Evolutionary conservation across 1,140 invertebrate genomes (phyloP), one percentile per base, ranked within the genome.

Genomic region (Cyclargus thomasi): DNA sequence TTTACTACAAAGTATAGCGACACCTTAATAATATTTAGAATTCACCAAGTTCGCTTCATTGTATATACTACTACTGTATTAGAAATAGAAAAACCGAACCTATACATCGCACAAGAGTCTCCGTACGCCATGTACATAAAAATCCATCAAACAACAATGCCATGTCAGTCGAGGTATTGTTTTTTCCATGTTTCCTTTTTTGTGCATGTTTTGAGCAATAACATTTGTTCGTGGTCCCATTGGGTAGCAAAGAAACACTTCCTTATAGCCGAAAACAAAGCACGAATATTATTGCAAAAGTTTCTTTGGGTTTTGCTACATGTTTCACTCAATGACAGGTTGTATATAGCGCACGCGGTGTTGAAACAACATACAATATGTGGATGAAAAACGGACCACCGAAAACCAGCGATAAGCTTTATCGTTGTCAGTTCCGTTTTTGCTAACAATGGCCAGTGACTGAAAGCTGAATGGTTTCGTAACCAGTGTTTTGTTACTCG

Each of bases 381-480:
- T 59, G 55, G 55, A 59, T 59, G 55, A 59, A 59, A 20, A 59
- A 59, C 55, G 55, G 18, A 59, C 55, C 20, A 18, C 55, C 55
- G 55, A 59, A 59, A 59, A 59, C 55, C 17, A 57, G 3, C 55
- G 55, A 59, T 59, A 59, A 59, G 55, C 55, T 59, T 59, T 59
- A 59, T 59, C 18, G 55, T 59, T 21, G 55, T 59, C 18, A 11
- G 55, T 59, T 59, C 55, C 55, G 53, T 55, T 59, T 18, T 21
- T 22, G 17, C 18, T 59, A 59, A 59, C 55, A 59, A 59, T 59
- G 55, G 20, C 55, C 55, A 17, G 20, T 47, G 20, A 59, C 18
- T 59, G 20, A 59, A 59, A 59, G 55, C 20, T 59, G 55, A 21
- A 59, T 59, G 20, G 55, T 59, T 59, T 20, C 55, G 55, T 18